Conservation (phyloP, 2,888 invertebrate species). For the Hemistola chrysoprasaria region DNA sequence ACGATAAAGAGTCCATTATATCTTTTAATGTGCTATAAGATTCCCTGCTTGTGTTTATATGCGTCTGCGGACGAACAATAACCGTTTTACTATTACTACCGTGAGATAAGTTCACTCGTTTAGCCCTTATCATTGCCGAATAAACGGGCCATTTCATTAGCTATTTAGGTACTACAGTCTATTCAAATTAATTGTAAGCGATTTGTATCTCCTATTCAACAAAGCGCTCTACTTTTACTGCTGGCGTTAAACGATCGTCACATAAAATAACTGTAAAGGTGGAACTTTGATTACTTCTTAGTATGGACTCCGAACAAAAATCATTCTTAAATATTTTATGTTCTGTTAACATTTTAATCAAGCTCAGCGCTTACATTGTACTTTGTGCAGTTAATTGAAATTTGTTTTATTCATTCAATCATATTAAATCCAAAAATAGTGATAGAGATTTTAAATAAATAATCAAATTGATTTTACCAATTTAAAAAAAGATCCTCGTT, state of each 20-base stretch:
- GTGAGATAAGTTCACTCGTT: constrained; percentile 45
- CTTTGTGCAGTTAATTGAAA: no score
- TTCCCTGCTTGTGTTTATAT: constrained; percentile 51
- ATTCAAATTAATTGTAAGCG: constrained; percentile 16
- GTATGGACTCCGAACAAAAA: no score
- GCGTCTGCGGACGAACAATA: constrained; percentile 39
- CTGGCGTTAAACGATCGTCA: constrained; percentile 2
- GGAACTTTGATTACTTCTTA: no score
- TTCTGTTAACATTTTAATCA: no score
- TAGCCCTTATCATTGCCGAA: constrained; percentile 38
- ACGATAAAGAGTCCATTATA: constrained; percentile 52
- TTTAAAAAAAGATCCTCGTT: constrained; percentile 14
- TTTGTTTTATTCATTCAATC: no score
- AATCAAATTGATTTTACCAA: constrained; percentile 17
- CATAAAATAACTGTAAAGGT: background rate
- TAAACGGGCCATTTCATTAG: constrained; percentile 36
- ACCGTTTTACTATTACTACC: constrained; percentile 58
- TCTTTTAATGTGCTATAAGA: constrained; percentile 63
- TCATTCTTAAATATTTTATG: no score
- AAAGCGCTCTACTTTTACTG: constrained; percentile 4
- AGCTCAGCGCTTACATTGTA: no score
- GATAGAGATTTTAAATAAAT: constrained; percentile 20
- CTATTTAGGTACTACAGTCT: constrained; percentile 14
- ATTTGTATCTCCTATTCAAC: constrained; percentile 14
- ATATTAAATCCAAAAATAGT: no score